These are phyloP conservation scores for Lampris incognitus DNA, from an alignment of 2,113 vertebrate species.

Conservation along the genomic window DNA sequence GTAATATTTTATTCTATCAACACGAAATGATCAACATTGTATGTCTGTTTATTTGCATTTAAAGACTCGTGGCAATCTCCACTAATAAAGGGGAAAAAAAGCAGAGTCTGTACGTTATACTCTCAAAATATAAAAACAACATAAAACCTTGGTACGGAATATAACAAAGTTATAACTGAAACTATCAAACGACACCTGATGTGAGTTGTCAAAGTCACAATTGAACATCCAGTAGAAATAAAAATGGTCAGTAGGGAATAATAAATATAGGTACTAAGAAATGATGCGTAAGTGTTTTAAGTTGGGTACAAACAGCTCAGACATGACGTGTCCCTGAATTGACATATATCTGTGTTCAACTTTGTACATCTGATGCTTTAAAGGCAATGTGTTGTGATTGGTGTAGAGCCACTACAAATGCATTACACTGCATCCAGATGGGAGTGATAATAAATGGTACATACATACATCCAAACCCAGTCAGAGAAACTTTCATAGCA, in stretches of 20 bases:
- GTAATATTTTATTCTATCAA: slow-evolving; percentile 38
- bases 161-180: neutral
- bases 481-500: neutral
- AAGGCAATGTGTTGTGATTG: too few species aligned
- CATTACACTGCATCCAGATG: too few species aligned
- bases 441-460: neutral
- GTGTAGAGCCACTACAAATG: too few species aligned
- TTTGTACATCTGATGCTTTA: too few species aligned
- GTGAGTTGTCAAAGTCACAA: too few species aligned
- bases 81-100: neutral
- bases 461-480: neutral
- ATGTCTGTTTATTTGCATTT: neutral
- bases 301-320: too few species aligned
- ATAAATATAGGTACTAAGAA: too few species aligned
- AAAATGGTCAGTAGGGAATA: too few species aligned
- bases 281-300: too few species aligned
- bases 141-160: neutral
- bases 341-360: too few species aligned
- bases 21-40: neutral
- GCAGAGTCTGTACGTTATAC: neutral
- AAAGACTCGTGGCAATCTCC: neutral
- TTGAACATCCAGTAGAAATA: too few species aligned
- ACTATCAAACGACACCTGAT: neutral
- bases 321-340: too few species aligned
- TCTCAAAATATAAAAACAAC: neutral